Evolutionary conservation across 2,888 invertebrate species (phyloP).

Genomic region (Acanthococcus lagerstroemiae): DNA sequence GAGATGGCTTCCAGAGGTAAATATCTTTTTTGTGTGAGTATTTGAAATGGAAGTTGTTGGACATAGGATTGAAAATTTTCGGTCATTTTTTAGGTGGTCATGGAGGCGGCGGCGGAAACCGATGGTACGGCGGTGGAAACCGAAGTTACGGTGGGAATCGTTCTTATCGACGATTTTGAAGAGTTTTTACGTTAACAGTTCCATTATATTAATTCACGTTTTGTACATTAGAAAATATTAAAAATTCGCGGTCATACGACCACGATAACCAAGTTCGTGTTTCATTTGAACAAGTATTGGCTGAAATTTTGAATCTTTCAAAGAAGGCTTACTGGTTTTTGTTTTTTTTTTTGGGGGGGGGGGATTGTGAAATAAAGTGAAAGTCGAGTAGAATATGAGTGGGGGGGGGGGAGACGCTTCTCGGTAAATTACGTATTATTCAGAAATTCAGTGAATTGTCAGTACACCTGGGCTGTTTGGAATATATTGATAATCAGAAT

Average conservation of each 20-base stretch:
- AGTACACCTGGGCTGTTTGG: too few species aligned
- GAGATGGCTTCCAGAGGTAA: slow-evolving; percentile 43
- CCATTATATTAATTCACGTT: neutral
- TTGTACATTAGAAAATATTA: slow-evolving; percentile 10
- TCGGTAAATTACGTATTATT: too few species aligned
- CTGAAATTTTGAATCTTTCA: too few species aligned
- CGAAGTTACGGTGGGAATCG: slow-evolving; percentile 30
- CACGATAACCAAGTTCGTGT: neutral
- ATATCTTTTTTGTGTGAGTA: neutral
- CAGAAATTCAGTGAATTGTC: too few species aligned
- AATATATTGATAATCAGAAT: too few species aligned
- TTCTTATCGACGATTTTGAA: slow-evolving; percentile 29
- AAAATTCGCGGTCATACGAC: neutral
- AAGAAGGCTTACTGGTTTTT: too few species aligned
- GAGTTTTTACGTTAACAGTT: neutral
- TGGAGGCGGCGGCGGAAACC: slow-evolving; percentile 30
- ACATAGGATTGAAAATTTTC: neutral
- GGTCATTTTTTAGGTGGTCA: neutral
- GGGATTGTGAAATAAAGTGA: too few species aligned
- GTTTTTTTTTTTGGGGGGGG: too few species aligned
- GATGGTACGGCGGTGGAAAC: slow-evolving; percentile 32
- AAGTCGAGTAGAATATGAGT: too few species aligned
- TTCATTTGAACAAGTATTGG: too few species aligned
- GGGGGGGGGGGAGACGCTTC: too few species aligned
- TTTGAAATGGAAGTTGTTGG: neutral